Conservation (phyloP, 2,113 vertebrate species). For the Malaclemys terrapin region DNA sequence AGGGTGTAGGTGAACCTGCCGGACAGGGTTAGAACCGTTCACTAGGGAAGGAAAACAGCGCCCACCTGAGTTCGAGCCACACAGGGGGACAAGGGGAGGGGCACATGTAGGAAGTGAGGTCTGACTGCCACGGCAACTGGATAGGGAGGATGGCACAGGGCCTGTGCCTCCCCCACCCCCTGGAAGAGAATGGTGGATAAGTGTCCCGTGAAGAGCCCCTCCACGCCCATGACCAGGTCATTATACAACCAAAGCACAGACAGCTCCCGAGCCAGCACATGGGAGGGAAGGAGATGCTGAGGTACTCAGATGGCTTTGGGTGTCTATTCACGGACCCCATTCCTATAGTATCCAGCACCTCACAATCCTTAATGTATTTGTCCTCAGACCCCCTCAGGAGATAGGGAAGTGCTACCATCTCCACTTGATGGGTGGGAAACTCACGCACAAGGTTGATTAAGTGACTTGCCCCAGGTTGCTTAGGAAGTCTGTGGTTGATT, state of each 20-base stretch:
- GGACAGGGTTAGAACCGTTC: neutral
- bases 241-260: neutral
- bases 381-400: neutral
- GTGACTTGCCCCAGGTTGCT: neutral
- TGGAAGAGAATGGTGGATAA: neutral
- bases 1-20: constrained; percentile 97
- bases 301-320: neutral
- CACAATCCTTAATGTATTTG: neutral
- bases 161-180: neutral
- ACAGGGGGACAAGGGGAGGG: neutral
- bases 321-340: neutral
- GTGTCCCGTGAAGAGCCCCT: neutral
- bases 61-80: neutral
- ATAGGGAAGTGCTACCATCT: neutral
- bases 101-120: neutral
- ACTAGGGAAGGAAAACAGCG: neutral
- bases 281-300: neutral
- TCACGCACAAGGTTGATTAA: neutral
- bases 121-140: neutral
- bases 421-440: neutral
- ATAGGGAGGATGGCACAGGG: neutral
- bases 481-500: neutral
- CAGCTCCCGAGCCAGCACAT: neutral
- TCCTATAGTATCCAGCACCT: neutral
- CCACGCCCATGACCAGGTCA: neutral